Percentiles rank a stretch among this genome's conserved stretches.
Conservation (phyloP, 1,140 invertebrate genomes). For the Glossosoma conforme region DNA sequence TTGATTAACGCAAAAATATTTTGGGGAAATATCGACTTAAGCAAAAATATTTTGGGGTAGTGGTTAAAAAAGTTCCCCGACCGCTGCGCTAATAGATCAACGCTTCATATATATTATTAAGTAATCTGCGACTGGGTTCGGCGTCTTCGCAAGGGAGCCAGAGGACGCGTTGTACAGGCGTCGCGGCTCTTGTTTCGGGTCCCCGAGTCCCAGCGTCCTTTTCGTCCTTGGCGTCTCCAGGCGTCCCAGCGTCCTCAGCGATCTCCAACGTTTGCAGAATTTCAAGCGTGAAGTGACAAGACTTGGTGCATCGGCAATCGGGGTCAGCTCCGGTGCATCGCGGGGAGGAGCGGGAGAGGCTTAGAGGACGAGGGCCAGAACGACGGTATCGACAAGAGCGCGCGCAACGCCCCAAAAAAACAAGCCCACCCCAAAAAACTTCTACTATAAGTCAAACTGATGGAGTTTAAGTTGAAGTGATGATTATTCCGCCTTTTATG, state of each 20-base stretch:
- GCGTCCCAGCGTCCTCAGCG: neutral
- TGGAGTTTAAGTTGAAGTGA: too few relatives aligned
- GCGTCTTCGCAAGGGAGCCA: too few relatives aligned
- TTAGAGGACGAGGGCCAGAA: neutral
- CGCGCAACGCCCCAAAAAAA: slow-evolving; percentile 5
- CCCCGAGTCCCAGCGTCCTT: neutral
- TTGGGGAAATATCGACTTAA: too few relatives aligned
- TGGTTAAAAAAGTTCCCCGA: too few relatives aligned
- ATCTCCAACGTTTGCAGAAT: too few relatives aligned
- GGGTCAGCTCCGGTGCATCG: slow-evolving; percentile 21
- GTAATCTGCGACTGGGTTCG: too few relatives aligned
- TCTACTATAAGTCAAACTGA: neutral
- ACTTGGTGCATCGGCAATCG: slow-evolving; percentile 12
- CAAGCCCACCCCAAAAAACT: neutral
- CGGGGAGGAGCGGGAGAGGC: slow-evolving; percentile 3
- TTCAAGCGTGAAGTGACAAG: neutral
- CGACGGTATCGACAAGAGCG: neutral
- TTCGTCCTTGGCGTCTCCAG: slow-evolving; percentile 2
- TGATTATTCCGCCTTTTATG: too few relatives aligned
- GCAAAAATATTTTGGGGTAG: too few relatives aligned
- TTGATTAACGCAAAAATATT: too few relatives aligned
- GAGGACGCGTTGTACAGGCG: neutral
- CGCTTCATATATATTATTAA: too few relatives aligned
- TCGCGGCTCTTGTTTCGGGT: neutral
- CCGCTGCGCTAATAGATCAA: too few relatives aligned